Base-by-base conservation (phyloP, 2,888 invertebrate genomes). In the Cyrtodaria siliqua region DNA sequence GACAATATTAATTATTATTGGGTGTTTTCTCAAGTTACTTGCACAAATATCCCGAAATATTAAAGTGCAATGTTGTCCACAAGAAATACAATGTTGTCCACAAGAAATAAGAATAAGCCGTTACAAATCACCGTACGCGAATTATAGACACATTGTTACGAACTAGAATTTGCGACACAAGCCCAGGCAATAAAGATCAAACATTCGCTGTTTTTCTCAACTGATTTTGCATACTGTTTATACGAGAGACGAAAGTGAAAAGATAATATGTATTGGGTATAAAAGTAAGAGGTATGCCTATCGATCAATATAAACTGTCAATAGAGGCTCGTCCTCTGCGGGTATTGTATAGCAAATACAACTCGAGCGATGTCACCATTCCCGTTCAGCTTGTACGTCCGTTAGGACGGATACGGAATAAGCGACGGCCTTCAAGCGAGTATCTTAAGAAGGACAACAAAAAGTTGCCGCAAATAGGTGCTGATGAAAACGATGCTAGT, bases 301-400 rank as follows among this genome's bases (percentile, higher is more conserved):
- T 44, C 56, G 81, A 78, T 72, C 74, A 74, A 62, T 78, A 67
- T 55, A 67, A 68, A 50, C 57, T 78, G 59, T 72, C 74, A 57
- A 71, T 81, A 23, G 81, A 81, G 71, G 81, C 77, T 20, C 57
- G 71, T 23, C 81, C 81, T 52, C 71, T 81, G 24, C 52, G 66
- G 44, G 61, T 59, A 44, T 52, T 81, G 16, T 75, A 72, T 47
- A 59, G 69, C 33, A 81, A 81, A 50, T 81, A 78, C 63, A 77
- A 56, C 50, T 27, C 67, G 2, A 44, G 50, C 14, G 81, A 77
- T 9, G 18, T 29, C 6, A 53, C 24, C 38, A 47, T 40, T 23
- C 52, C 73, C n/a, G 42, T 57, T 50, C 71, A 67, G 52, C 16
- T 42, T 44, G 74, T 77, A 2, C 56, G 81, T 0, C 81, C 81